Evolutionary conservation across 2,888 invertebrate species (phyloP).

Genomic region (Galerucella nymphaeae): DNA sequence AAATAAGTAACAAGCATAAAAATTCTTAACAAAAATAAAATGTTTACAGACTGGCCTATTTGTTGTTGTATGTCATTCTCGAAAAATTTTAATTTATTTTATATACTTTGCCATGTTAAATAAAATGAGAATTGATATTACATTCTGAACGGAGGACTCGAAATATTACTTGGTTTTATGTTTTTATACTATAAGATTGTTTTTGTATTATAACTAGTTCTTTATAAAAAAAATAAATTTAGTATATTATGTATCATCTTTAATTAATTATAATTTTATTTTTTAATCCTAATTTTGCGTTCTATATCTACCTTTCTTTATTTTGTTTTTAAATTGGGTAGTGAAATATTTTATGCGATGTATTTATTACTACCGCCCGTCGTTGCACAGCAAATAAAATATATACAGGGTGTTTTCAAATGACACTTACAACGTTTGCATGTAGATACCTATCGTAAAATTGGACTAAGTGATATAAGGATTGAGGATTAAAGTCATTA

Average conservation of each 20-base stretch:
- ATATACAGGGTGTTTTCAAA: too few species aligned
- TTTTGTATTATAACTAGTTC: slow-evolving; percentile 49
- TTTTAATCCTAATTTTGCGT: too few species aligned
- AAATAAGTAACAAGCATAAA: neutral
- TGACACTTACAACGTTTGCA: too few species aligned
- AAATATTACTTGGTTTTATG: slow-evolving; percentile 44
- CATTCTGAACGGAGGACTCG: slow-evolving; percentile 39
- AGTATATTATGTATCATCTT: slow-evolving; percentile 37
- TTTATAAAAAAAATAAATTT: slow-evolving; percentile 49
- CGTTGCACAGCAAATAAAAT: too few species aligned
- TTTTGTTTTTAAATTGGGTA: too few species aligned
- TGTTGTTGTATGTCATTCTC: slow-evolving; percentile 16
- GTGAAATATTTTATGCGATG: too few species aligned
- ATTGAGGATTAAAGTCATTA: too few species aligned
- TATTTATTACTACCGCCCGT: too few species aligned
- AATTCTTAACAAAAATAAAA: slow-evolving; percentile 5
- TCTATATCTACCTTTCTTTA: too few species aligned
- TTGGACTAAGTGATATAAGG: too few species aligned
- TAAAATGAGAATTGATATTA: slow-evolving; percentile 42
- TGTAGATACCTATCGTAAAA: too few species aligned
- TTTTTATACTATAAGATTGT: slow-evolving; percentile 49
- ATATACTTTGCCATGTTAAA: slow-evolving; percentile 45
- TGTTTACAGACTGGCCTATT: slow-evolving; percentile 14
- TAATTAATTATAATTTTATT: slow-evolving; percentile 22
- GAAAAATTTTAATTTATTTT: slow-evolving; percentile 36